Evolutionary conservation across 2,113 vertebrate species (phyloP).

Genomic region (Gorsachius goisagi): DNA sequence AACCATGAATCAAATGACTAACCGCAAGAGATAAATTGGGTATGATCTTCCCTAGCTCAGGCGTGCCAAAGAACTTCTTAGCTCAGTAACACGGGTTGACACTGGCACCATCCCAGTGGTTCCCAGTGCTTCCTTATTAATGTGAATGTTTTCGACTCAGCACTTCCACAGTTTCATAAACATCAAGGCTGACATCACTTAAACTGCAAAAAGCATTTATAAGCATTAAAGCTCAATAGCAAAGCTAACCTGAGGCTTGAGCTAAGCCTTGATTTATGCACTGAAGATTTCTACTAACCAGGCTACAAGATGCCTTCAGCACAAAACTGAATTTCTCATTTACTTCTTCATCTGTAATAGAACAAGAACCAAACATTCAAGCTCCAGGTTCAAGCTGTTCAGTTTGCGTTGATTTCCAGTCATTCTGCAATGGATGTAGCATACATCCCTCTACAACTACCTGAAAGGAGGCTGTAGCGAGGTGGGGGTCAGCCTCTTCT

Average conservation of each 20-base stretch:
- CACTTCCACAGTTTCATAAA: slow-evolving; percentile 60
- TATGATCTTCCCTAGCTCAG: slow-evolving; percentile 29
- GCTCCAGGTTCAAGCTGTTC: neutral
- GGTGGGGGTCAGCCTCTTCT: no score
- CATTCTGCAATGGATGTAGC: neutral
- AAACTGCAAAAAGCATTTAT: slow-evolving; percentile 61
- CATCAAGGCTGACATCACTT: slow-evolving; percentile 66
- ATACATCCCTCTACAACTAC: no score
- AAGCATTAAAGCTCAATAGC: slow-evolving; percentile 41
- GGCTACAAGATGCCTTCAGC: neutral
- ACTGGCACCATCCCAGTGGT: slow-evolving; percentile 60
- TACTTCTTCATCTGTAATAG: neutral
- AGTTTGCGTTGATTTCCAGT: neutral
- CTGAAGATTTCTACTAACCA: neutral
- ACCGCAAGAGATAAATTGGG: slow-evolving; percentile 49
- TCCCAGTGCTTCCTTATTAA: slow-evolving; percentile 67
- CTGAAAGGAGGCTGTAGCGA: no score
- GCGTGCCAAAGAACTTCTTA: slow-evolving; percentile 58
- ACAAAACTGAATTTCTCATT: slow-evolving; percentile 6
- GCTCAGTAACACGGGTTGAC: slow-evolving; percentile 43
- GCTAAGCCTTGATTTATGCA: slow-evolving; percentile 30
- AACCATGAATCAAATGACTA: slow-evolving; percentile 45
- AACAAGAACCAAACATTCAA: neutral
- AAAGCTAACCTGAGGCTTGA: slow-evolving; percentile 17
- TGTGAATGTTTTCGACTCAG: slow-evolving; percentile 66